phyloP scores from a whole-genome alignment of 64 coral and sea anemone species.

The Pachyseris speciosa region DNA sequence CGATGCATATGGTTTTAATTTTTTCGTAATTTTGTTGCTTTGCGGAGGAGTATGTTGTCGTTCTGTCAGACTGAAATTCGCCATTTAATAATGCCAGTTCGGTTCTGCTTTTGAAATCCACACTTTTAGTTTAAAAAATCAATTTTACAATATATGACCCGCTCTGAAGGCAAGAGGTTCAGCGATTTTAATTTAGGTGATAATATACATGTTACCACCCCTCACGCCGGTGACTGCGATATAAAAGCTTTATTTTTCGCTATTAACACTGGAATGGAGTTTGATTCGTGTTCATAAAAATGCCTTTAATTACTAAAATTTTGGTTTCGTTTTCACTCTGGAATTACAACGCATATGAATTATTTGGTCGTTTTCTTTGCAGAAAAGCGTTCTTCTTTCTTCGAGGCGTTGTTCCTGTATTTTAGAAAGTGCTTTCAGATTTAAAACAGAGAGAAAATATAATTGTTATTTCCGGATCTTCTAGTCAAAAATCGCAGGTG shows the following conservation, averaged over 20 bases:
- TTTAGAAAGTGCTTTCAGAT: background rate
- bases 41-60: constrained; percentile 2
- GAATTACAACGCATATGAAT: background rate
- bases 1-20: background rate
- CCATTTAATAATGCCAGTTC: background rate
- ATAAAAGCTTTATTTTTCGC: constrained; percentile 17
- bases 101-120: background rate
- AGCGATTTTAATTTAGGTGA: background rate
- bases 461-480: background rate
- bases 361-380: background rate
- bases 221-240: background rate
- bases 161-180: background rate
- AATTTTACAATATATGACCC: background rate
- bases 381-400: background rate
- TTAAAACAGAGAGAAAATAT: background rate
- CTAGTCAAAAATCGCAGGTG: background rate
- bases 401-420: no score
- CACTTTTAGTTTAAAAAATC: background rate
- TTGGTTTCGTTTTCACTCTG: background rate
- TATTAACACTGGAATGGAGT: constrained; percentile 25
- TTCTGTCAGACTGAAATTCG: background rate
- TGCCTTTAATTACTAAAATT: background rate
- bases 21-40: background rate
- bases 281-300: background rate
- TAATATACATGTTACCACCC: background rate